phyloP scores from a whole-genome alignment of 2,113 vertebrate species.

The Candoia aspera region DNA sequence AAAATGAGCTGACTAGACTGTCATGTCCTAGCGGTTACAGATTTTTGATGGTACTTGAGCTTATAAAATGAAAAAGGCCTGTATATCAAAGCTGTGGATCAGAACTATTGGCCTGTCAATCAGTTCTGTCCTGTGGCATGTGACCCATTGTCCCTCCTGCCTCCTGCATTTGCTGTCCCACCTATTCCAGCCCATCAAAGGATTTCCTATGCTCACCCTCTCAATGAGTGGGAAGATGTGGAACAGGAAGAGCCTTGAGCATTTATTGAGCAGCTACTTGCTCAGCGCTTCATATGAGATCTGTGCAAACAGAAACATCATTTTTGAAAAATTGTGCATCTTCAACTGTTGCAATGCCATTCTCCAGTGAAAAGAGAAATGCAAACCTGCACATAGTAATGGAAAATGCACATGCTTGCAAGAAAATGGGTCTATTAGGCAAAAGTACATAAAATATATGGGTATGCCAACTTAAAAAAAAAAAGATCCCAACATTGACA shows the following conservation, averaged over 20 bases:
- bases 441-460: background rate
- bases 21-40: no score
- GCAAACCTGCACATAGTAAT: background rate
- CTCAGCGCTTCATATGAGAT: background rate
- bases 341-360: background rate
- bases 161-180: background rate
- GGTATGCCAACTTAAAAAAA: background rate
- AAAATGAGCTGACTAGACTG: no score
- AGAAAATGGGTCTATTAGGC: background rate
- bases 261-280: background rate
- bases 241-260: background rate
- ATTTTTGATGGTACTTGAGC: no score
- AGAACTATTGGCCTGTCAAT: background rate
- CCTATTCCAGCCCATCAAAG: background rate
- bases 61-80: no score
- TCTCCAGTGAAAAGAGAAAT: background rate
- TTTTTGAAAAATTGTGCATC: background rate
- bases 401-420: background rate
- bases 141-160: background rate
- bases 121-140: background rate
- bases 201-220: background rate
- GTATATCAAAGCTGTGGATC: background rate
- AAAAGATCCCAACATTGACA: background rate
- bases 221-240: background rate
- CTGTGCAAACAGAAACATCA: background rate